These are phyloP conservation scores for Smithornis capensis DNA, from an alignment of 2,113 vertebrate species.

Conservation along the genomic window DNA sequence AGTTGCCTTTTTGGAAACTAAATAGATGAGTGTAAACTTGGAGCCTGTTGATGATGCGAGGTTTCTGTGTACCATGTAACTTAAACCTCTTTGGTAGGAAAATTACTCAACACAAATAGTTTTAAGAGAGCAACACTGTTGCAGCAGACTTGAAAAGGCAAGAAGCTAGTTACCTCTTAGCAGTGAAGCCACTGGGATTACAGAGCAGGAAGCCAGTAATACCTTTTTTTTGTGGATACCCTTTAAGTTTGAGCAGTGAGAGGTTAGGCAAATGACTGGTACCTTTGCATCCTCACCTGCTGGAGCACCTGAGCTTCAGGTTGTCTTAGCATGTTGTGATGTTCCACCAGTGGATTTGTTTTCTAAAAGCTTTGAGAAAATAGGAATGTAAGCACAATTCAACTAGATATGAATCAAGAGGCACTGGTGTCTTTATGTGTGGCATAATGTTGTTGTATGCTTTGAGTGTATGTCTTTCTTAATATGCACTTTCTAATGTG, in stretches of 20 bases:
- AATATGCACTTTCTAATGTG: not conserved
- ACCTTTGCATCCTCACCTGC: not conserved
- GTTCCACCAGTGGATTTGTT: not conserved
- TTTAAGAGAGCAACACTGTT: not conserved
- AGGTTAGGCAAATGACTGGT: not conserved
- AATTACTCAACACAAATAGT: not conserved
- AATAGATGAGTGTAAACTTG: fast-evolving
- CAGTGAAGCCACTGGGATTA: not conserved
- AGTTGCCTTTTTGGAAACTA: not conserved
- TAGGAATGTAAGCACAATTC: not conserved
- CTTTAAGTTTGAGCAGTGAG: not conserved
- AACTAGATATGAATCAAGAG: not conserved
- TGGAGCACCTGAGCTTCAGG: not conserved
- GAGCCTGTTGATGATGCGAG: not conserved
- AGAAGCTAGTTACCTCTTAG: not conserved
- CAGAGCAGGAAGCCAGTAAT: not conserved
- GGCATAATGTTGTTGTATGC: not conserved
- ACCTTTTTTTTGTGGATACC: not conserved
- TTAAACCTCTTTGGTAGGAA: not conserved
- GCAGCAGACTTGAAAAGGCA: not conserved
- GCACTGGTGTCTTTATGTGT: not conserved
- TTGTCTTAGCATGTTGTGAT: not conserved
- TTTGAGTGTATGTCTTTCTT: not conserved
- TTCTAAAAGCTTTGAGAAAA: not conserved
- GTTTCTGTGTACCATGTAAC: not conserved